Percentiles rank a stretch among this genome's conserved stretches.
Conservation (phyloP, 2,797 vertebrate genomes). For the Aplochiton taeniatus region DNA sequence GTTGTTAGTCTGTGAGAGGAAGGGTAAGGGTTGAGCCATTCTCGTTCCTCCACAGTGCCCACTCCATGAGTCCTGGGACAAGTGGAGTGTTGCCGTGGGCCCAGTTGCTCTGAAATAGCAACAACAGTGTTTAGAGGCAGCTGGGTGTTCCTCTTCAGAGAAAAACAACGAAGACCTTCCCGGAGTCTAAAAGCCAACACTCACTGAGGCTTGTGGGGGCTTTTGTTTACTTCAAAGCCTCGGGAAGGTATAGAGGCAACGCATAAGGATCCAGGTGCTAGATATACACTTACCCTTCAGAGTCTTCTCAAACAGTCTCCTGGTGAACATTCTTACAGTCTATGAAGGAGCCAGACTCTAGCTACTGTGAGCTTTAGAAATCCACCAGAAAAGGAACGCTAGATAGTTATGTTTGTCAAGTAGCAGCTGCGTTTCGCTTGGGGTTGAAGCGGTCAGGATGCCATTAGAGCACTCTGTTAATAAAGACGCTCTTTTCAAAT, state of each 20-base stretch:
- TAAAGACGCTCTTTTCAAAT: background rate
- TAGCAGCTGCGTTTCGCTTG: slow-evolving; percentile 10
- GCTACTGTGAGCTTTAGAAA: no score
- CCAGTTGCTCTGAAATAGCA: slow-evolving; percentile 1
- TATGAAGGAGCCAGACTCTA: no score
- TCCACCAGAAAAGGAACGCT: no score
- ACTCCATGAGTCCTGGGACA: slow-evolving; percentile 5
- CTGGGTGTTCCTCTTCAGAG: background rate
- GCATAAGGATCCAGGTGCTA: no score
- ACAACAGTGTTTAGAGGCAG: background rate
- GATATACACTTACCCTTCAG: no score
- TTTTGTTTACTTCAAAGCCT: background rate
- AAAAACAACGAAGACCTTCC: background rate
- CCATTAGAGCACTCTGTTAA: background rate
- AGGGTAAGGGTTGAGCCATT: background rate
- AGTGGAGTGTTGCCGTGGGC: slow-evolving; percentile 6
- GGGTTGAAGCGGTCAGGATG: background rate
- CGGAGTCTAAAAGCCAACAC: background rate
- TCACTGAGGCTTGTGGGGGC: background rate
- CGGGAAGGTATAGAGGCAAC: no score
- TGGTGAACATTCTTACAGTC: no score
- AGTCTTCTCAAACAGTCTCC: no score
- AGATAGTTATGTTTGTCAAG: background rate
- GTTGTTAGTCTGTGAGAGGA: slow-evolving; percentile 21
- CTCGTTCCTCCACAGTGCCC: slow-evolving; percentile 4